Base-by-base conservation (phyloP, 2,888 invertebrate genomes). In the Chirona hameri region DNA sequence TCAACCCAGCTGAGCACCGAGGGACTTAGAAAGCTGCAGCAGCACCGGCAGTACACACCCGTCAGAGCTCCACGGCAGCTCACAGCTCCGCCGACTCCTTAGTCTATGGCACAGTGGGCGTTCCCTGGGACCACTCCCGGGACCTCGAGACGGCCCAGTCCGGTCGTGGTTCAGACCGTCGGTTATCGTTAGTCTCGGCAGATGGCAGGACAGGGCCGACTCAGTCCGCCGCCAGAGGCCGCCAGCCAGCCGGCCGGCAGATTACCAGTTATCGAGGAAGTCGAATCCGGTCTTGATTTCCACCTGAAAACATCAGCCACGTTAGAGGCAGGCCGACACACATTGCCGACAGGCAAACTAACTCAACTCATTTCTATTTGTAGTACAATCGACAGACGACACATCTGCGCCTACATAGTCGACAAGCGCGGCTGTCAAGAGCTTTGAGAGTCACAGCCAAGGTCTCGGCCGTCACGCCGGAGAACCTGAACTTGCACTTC, bases 251-350 rank as follows among this genome's bases (percentile, higher is more conserved):
- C 14, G n/a, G n/a, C n/a, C n/a, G 27, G 27, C 27, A 29, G 21
- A 31, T 46, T 80, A 80, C 79, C 79, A 80, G 79, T 80, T 80
- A 52, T 80, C 79, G 14, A 80, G 79, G 52, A 80, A 80, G 52
- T 80, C 79, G 52, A 80, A 80, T 3, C 79, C 79, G 29, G 52
- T 80, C 79, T 80, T 80, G 3, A 80, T 80, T n/a, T 29, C 79
- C n/a, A 80, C 79, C 79, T 80, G 79, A 9, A 27, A 76, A 18
- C 52, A 52, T 39, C 7, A 39, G 39, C 39, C 7, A 39, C 39
- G 39, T 39, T 39, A 39, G 39, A 39, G 7, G 7, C 39, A 39
- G 39, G 39, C 39, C 4, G 39, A 7, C 39, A 5, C n/a, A n/a
- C 4, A 39, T 39, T 39, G 39, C 39, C 7, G 39, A 39, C 39